Base-by-base conservation (phyloP, 2,797 vertebrate genomes). In the Crocidura indochinensis region DNA sequence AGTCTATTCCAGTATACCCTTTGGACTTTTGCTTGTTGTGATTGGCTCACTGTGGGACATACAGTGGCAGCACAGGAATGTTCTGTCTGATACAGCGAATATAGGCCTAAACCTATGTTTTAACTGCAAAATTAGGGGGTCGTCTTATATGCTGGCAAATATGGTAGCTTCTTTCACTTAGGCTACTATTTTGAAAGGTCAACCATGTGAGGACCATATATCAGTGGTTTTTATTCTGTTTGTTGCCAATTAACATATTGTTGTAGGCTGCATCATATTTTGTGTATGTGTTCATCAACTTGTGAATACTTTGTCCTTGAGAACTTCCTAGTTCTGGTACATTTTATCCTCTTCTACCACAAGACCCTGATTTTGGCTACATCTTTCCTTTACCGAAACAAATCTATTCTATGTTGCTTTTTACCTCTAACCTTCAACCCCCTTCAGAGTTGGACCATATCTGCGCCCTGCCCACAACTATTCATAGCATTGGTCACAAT, bases 381-480 rank as follows among this genome's bases (percentile, higher is more conserved):
- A 64, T 14, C 62, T 47, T 27, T 60, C 9, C 31, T 71, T 87
- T 64, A 1, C 67, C 75, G 77, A 60, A 51, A 56, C 80, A 51
- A 77, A 6, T 84, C 72, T 67, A 24, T 60, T 44, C 26, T 67
- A 27, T 86, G 19, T n/a, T 44, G 27, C 47, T 24, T 3, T 11
- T 5, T 17, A 0, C 56, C 14, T 1, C 9, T 2, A 2, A 3
- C 38, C 19, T 8, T 6, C 56, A 17, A 60, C 20, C 3, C 12
- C 8, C 15, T 38, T 19, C 14, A 8, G 53, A 84, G 44, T 19
- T 20, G 24, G 91, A n/a, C 46, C 10, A 46, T 78, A 10, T 69
- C 19, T 24, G 0, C 12, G 9, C 27, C 4, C 19, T 2, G 26
- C 8, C 15, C 24, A 8, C 12, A 0, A 60, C 56, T 56, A n/a